These are phyloP conservation scores for Aptenodytes patagonicus DNA, from an alignment of 2,113 vertebrate species.

Conservation along the genomic window DNA sequence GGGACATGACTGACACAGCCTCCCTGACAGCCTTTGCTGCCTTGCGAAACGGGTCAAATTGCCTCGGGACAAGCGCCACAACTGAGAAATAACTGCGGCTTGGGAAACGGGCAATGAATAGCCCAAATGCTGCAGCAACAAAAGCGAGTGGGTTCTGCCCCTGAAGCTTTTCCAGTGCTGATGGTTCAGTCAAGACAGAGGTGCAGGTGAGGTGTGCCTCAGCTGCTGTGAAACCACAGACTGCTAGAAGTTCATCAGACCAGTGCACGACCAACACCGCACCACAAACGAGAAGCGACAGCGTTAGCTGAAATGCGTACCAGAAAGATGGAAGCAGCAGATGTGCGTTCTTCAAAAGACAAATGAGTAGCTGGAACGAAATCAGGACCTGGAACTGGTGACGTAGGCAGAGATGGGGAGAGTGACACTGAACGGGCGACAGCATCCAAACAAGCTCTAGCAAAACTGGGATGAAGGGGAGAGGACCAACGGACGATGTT, in stretches of 20 bases:
- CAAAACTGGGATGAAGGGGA: not conserved
- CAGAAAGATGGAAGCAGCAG: not conserved
- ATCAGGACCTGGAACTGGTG: not conserved
- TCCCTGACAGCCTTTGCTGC: not conserved
- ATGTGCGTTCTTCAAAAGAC: not conserved
- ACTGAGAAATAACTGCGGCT: rapidly evolving
- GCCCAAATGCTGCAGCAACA: not conserved
- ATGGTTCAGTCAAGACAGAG: not conserved
- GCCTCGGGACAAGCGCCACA: rapidly evolving
- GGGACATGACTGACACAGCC: rapidly evolving
- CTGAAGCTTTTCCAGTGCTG: not conserved
- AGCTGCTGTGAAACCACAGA: not conserved
- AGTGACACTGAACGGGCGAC: not conserved
- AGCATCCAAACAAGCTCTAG: not conserved
- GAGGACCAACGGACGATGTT: rapidly evolving
- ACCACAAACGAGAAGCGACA: rapidly evolving
- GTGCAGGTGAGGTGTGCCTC: not conserved
- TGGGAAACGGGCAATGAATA: rapidly evolving
- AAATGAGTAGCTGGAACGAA: not conserved
- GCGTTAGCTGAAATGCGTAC: rapidly evolving
- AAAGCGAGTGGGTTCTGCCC: not conserved
- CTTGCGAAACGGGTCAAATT: rapidly evolving
- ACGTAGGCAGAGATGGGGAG: rapidly evolving
- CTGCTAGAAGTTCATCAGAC: not conserved
- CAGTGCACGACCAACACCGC: rapidly evolving